Conservation (phyloP, 2,888 invertebrate species). For the Lasiommata megera region DNA sequence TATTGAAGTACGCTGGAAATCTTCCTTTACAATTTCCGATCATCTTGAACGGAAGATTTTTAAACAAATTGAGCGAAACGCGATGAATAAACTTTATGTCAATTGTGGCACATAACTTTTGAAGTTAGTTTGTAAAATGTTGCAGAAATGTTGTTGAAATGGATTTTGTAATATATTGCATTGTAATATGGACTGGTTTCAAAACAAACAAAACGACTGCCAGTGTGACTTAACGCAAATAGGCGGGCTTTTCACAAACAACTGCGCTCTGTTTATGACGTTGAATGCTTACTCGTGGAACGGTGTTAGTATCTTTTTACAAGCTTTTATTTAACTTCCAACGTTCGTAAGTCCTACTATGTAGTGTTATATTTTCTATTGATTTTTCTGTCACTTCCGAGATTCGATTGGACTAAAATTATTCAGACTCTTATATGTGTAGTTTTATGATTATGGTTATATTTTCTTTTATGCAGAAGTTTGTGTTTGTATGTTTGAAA, state of each 20-base stretch:
- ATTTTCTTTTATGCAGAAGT: too few species aligned
- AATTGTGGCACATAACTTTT: neutral
- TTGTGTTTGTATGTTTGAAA: too few species aligned
- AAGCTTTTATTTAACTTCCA: neutral
- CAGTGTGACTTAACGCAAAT: slow-evolving; percentile 9
- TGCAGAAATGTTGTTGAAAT: neutral
- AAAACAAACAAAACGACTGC: slow-evolving; percentile 9
- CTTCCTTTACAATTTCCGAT: slow-evolving; percentile 36
- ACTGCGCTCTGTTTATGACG: neutral
- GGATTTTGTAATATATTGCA: neutral
- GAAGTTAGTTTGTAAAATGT: neutral
- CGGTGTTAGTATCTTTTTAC: neutral
- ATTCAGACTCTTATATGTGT: too few species aligned
- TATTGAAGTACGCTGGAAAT: slow-evolving; percentile 30
- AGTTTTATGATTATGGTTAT: too few species aligned
- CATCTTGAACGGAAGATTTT: slow-evolving; percentile 33
- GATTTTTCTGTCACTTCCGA: too few species aligned
- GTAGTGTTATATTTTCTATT: neutral
- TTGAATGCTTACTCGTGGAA: neutral
- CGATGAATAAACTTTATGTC: slow-evolving; percentile 1
- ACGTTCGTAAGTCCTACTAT: neutral
- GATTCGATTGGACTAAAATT: too few species aligned
- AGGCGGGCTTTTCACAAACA: neutral
- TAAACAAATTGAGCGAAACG: slow-evolving; percentile 34
- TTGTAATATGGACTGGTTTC: neutral